Conservation (phyloP, 2,797 vertebrate genomes). For the Hemitrygon akajei region DNA sequence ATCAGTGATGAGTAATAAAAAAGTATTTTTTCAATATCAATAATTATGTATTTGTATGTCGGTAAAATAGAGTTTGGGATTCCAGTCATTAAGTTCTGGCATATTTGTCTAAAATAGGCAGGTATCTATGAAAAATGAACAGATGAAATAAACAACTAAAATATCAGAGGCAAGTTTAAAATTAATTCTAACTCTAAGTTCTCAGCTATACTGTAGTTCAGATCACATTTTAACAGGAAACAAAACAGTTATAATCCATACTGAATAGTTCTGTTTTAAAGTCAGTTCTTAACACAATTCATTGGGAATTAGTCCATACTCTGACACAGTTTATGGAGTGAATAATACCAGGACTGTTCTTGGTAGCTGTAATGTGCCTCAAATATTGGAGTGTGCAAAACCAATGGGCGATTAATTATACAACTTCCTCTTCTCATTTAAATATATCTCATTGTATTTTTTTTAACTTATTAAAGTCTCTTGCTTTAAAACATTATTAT, state of each 20-base stretch:
- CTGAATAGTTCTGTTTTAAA: not conserved
- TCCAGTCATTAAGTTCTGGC: not conserved
- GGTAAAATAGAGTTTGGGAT: not conserved
- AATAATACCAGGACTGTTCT: not conserved
- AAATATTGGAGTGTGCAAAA: not conserved
- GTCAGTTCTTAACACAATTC: not conserved
- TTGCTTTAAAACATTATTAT: conserved; percentile 23
- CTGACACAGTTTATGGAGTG: not conserved
- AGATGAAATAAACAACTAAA: not conserved
- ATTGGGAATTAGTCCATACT: not conserved
- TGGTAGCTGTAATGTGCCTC: not conserved
- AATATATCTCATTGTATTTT: conserved; percentile 28
- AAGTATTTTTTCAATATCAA: not conserved
- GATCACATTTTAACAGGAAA: not conserved
- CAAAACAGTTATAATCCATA: not conserved
- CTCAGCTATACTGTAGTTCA: not conserved
- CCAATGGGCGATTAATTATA: conserved; percentile 29
- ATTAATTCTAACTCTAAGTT: not conserved
- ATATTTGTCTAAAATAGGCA: not conserved
- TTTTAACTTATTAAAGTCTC: conserved; percentile 7
- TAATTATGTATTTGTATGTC: not conserved
- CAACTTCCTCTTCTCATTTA: not conserved
- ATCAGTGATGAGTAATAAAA: not conserved
- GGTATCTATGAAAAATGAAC: not conserved
- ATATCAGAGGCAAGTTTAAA: not conserved